Evolutionary conservation across 2,797 vertebrate genomes (phyloP).

Genomic region (Squalus acanthias): DNA sequence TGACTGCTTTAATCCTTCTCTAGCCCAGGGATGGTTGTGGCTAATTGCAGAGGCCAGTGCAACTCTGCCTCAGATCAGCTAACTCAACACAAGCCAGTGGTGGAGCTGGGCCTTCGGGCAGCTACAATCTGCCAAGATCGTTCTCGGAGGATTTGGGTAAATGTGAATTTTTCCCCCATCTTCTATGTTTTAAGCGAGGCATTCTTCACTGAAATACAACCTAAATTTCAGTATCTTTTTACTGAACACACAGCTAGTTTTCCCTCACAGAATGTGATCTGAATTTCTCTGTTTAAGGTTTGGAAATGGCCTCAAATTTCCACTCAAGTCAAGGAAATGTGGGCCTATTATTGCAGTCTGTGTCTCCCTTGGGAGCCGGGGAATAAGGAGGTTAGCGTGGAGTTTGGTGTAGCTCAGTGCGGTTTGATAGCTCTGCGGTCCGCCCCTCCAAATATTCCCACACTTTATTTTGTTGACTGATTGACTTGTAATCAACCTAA

Average conservation of each 20-base stretch:
- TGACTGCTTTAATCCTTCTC: not conserved
- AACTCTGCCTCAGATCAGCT: not conserved
- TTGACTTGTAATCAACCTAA: constrained; percentile 51
- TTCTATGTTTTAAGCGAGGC: not conserved
- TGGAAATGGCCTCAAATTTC: constrained; percentile 46
- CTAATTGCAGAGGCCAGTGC: not conserved
- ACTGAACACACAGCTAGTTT: not conserved
- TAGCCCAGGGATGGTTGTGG: not conserved
- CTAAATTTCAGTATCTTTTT: not conserved
- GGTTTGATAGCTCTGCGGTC: constrained; percentile 39
- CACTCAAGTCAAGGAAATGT: constrained; percentile 49
- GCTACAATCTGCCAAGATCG: not conserved
- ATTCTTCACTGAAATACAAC: not conserved
- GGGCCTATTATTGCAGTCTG: constrained; percentile 39
- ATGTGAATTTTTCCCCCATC: not conserved
- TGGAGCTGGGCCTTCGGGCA: not conserved
- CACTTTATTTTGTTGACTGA: constrained; percentile 49
- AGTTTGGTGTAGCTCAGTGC: constrained; percentile 43
- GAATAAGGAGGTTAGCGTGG: constrained; percentile 50
- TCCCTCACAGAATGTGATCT: not conserved
- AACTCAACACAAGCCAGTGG: not conserved
- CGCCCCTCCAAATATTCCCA: constrained; percentile 49
- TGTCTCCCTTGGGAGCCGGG: constrained; percentile 49
- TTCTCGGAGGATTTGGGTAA: not conserved
- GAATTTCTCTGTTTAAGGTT: constrained; percentile 3